A percentile compares a stretch with the other conserved stretches of the same genome.
Evolutionary conservation across 64 coral and sea anemone genomes (phyloP).

Genomic region (Dendrophyllia cribrosa): DNA sequence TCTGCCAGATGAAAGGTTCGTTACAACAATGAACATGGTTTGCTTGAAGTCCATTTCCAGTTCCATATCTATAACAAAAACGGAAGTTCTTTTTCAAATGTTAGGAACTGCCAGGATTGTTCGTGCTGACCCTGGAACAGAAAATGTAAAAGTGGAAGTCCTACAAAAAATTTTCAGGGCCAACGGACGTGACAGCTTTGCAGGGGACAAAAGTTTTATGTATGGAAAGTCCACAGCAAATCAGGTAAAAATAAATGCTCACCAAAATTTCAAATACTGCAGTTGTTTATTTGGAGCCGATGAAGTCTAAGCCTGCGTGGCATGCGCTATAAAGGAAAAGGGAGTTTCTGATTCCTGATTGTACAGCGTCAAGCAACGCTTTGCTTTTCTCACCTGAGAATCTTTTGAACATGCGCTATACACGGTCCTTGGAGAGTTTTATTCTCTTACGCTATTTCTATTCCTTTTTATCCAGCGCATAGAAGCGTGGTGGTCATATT

Average conservation of each 20-base stretch:
- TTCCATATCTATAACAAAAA: background rate
- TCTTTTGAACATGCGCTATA: too few species aligned
- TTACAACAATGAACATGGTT: background rate
- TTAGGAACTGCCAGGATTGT: slow-evolving; percentile 45
- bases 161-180: slow-evolving; percentile 30
- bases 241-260: too few species aligned
- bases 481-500: slow-evolving; percentile 30
- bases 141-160: slow-evolving; percentile 50
- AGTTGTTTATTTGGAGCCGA: too few species aligned
- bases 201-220: slow-evolving; percentile 63
- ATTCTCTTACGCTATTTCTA: background rate
- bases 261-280: too few species aligned
- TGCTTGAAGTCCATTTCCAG: background rate
- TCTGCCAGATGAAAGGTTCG: slow-evolving; percentile 42
- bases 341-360: too few species aligned
- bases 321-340: too few species aligned
- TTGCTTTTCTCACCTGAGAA: too few species aligned
- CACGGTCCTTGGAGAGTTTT: background rate
- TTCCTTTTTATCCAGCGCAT: slow-evolving; percentile 25
- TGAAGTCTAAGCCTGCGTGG: too few species aligned
- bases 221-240: slow-evolving; percentile 51
- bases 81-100: background rate
- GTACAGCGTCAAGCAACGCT: too few species aligned
- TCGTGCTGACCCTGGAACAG: slow-evolving; percentile 52
- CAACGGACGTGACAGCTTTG: slow-evolving; percentile 27